A percentile compares a stretch with the other conserved stretches of the same genome.
Conservation (phyloP, 1,140 invertebrate species). For the Brachionus koreanus region DNA sequence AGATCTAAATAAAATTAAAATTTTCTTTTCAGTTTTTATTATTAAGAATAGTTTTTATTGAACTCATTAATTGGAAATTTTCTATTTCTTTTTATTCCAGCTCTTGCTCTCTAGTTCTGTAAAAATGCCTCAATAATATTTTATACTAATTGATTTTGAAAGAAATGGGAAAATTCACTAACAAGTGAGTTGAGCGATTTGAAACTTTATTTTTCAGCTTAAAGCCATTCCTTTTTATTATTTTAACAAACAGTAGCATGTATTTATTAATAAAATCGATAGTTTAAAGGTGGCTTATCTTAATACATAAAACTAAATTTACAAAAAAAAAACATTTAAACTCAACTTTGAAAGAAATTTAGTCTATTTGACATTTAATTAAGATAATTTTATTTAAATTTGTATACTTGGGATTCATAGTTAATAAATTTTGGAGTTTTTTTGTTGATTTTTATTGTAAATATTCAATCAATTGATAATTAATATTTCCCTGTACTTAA, state of each 20-base stretch:
- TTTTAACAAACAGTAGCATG: neutral
- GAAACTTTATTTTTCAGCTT: neutral
- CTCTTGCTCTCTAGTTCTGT: neutral
- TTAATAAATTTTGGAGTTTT: neutral
- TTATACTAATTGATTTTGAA: slow-evolving; percentile 9
- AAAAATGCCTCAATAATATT: neutral
- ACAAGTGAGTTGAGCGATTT: neutral
- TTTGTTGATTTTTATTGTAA: neutral
- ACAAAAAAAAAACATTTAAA: too few species aligned
- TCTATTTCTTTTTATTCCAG: neutral
- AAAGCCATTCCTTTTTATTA: neutral
- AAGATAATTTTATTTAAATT: neutral
- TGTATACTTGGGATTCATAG: neutral
- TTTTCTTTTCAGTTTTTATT: neutral
- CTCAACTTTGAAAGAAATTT: too few species aligned
- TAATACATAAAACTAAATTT: too few species aligned
- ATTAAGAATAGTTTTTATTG: neutral
- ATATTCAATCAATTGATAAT: neutral
- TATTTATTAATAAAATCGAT: too few species aligned
- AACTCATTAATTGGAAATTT: slow-evolving; percentile 30
- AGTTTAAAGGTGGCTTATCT: too few species aligned
- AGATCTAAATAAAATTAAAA: neutral
- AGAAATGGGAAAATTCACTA: neutral
- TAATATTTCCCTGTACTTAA: neutral
- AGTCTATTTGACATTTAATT: neutral